Conservation (phyloP, 2,888 invertebrate genomes). For the Cyrtodaria siliqua region DNA sequence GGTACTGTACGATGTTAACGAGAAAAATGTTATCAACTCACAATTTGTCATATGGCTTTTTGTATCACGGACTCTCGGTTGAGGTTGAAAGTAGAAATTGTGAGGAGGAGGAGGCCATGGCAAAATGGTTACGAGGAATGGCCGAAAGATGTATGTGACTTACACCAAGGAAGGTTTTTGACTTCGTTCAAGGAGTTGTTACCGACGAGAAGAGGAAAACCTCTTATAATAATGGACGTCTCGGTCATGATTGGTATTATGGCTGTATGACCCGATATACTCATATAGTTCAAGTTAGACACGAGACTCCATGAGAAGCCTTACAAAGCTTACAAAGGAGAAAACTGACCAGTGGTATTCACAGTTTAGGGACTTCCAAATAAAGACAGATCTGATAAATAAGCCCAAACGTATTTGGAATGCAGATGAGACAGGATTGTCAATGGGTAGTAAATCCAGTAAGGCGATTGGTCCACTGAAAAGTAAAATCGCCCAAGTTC, state of each 20-base stretch:
- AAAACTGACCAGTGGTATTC: constrained; percentile 18
- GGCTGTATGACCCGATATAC: constrained; percentile 23
- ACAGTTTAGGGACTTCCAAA: constrained; percentile 4
- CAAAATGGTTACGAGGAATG: constrained; percentile 18
- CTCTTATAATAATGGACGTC: constrained; percentile 4
- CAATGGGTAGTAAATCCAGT: constrained; percentile 13
- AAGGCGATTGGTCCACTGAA: constrained; percentile 20
- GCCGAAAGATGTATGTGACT: constrained; percentile 37
- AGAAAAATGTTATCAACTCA: too few species aligned
- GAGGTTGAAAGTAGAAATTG: too few species aligned
- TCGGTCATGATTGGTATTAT: constrained; percentile 29
- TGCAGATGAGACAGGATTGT: constrained; percentile 29
- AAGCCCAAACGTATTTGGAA: constrained; percentile 32
- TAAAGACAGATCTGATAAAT: constrained; percentile 6
- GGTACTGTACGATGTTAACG: too few species aligned
- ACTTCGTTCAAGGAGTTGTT: constrained; percentile 27
- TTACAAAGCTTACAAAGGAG: constrained; percentile 24
- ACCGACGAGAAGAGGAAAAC: constrained; percentile 14
- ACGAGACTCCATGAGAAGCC: constrained; percentile 20
- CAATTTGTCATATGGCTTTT: too few species aligned
- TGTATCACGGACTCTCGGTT: too few species aligned
- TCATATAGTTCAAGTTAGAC: constrained; percentile 22
- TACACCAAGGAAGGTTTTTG: constrained; percentile 26
- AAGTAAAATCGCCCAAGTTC: constrained; percentile 2
- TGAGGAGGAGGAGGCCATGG: constrained; percentile 41